These are phyloP conservation scores for Thamnophis elegans DNA, from an alignment of 2,797 vertebrate genomes.

Conservation along the genomic window DNA sequence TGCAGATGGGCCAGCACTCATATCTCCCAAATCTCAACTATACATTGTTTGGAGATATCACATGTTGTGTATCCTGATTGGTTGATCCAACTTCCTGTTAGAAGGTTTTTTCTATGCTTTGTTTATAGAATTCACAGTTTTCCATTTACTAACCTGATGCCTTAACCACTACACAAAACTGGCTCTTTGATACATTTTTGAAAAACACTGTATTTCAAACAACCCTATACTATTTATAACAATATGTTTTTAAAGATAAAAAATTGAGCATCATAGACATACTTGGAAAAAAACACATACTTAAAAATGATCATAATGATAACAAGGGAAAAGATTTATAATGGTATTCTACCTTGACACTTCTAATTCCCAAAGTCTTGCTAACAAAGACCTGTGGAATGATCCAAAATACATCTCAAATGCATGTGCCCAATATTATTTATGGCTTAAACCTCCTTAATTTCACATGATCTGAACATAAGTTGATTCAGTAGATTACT, in stretches of 20 bases:
- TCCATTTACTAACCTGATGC: not conserved
- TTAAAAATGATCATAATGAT: not conserved
- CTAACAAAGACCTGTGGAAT: conserved; percentile 36
- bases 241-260: not conserved
- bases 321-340: not conserved
- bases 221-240: not conserved
- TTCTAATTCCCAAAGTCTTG: not conserved
- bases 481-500: not conserved
- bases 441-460: not conserved
- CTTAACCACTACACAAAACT: not conserved
- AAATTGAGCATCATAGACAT: not conserved
- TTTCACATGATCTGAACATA: not conserved
- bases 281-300: not conserved
- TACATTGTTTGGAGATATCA: not conserved
- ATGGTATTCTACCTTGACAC: not conserved
- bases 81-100: not conserved
- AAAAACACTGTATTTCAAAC: not conserved
- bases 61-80: not conserved
- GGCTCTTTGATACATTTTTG: not conserved
- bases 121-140: not conserved
- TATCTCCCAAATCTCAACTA: not conserved
- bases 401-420: not conserved
- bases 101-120: not conserved
- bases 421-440: not conserved
- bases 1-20: not conserved